Conservation (phyloP, 2,888 invertebrate genomes). For the Tyria jacobaeae region DNA sequence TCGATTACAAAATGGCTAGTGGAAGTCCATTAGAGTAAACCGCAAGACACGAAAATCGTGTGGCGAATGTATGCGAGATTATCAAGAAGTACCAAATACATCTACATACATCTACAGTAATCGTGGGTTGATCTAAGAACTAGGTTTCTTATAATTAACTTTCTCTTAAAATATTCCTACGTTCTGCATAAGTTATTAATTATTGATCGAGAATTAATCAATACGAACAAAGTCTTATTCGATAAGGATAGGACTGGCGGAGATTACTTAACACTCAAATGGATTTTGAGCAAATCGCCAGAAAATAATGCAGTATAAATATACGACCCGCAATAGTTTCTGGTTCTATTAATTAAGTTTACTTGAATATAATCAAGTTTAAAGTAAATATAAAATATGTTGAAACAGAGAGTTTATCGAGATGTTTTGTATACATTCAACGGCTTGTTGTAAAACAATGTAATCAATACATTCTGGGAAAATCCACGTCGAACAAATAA, state of each 20-base stretch:
- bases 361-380: background rate
- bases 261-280: background rate
- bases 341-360: background rate
- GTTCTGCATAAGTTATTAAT: background rate
- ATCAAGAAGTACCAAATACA: conserved; percentile 18
- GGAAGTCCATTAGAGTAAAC: conserved; percentile 46
- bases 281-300: background rate
- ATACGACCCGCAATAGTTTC: background rate
- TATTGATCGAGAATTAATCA: background rate
- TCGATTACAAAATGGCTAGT: conserved; percentile 25
- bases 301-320: background rate
- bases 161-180: conserved; percentile 19
- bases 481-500: conserved; percentile 42
- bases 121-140: conserved; percentile 18
- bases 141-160: conserved; percentile 26
- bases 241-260: background rate
- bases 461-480: conserved; percentile 54
- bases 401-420: background rate
- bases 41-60: conserved; percentile 62
- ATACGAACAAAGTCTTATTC: conserved; percentile 5
- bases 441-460: conserved; percentile 24
- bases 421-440: conserved; percentile 22
- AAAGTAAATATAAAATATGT: background rate
- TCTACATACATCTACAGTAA: conserved; percentile 21
- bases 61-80: conserved; percentile 41